These are phyloP conservation scores for Athripsodes cinereus DNA, from an alignment of 2,888 invertebrate species.

Conservation along the genomic window DNA sequence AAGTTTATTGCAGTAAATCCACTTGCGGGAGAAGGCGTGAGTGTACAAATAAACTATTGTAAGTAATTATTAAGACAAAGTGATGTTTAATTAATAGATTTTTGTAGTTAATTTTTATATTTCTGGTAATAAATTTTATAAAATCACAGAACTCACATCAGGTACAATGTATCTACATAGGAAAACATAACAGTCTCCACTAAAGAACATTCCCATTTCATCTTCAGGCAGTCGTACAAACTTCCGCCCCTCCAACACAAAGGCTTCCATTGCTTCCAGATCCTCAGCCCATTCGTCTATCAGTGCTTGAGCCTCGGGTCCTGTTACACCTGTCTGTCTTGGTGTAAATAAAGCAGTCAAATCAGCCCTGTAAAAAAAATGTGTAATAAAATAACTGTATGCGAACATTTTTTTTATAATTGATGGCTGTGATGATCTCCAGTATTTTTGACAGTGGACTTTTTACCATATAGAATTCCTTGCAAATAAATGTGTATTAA, in stretches of 20 bases:
- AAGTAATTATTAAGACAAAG: not conserved
- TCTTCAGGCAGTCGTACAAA: slow-evolving; percentile 95
- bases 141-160: slow-evolving; percentile 16
- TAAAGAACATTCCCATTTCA: slow-evolving; percentile 87
- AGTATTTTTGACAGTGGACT: too few relatives aligned
- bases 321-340: slow-evolving; percentile 82
- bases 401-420: too few relatives aligned
- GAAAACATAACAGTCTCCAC: slow-evolving; percentile 96
- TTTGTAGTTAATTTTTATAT: too few relatives aligned
- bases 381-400: too few relatives aligned
- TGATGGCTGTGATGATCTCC: too few relatives aligned
- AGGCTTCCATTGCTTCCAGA: slow-evolving; percentile 94
- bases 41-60: not conserved
- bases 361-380: slow-evolving; percentile 63
- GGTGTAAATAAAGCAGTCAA: slow-evolving; percentile 93
- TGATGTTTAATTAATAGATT: too few relatives aligned
- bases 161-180: slow-evolving; percentile 73
- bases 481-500: too few relatives aligned
- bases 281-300: slow-evolving; percentile 98
- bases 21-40: too few relatives aligned
- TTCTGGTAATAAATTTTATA: not conserved
- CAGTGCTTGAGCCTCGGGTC: slow-evolving; percentile 77
- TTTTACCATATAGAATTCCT: too few relatives aligned
- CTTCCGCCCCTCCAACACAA: slow-evolving; percentile 93
- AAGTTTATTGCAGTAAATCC: too few relatives aligned